Base-by-base conservation (phyloP, 2,797 vertebrate genomes). In the Periophthalmus magnuspinnatus region DNA sequence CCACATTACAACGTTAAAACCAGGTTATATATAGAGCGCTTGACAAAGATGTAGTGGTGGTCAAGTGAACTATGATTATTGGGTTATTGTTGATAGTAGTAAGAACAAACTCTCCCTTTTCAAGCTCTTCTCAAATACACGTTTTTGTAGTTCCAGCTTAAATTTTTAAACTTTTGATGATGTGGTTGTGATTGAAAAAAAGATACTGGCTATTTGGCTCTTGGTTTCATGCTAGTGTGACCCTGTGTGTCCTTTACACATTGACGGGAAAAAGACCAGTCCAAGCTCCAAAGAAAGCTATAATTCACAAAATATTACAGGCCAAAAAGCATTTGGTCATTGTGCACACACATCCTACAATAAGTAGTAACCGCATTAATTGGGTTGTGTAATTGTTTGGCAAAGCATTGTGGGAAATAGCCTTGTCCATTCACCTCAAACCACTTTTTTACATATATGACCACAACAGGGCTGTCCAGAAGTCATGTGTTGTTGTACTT, bases 371-470 rank as follows among this genome's bases (percentile, higher is more conserved):
- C 89, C 90, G 91, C 90, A 92, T 89, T 90, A 86, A 88, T 90
- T 90, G 87, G 80, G 86, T 91, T 92, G 85, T 88, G 89, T 89
- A 91, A 92, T 91, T 90, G 85, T 89, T 77, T 89, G 88, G 88
- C 86, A 90, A 86, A 87, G 86, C 81, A 86, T 88, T 87, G 87
- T 90, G 89, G 88, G 86, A 89, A 91, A 86, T 77, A 69, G 76
- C 75, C 82, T 79, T 89, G 87, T 88, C 85, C 83, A 71, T 86
- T 84, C 69, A 78, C 83, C 88, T 86, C 84, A 90, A 90, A 90
- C 84, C 78, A 50, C 84, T 85, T 88, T 92, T 90, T 89, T 86
- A 89, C 86, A 84, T 83, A 80, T 76, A 83, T 90, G 79, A 81
- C 82, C 87, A 83, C 81, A 81, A 85, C 75, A 77, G 83, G 80